A percentile compares a stretch with the other conserved stretches of the same genome.
phyloP scores from a whole-genome alignment of 2,888 invertebrate species.

The Cyclophora albipunctata region DNA sequence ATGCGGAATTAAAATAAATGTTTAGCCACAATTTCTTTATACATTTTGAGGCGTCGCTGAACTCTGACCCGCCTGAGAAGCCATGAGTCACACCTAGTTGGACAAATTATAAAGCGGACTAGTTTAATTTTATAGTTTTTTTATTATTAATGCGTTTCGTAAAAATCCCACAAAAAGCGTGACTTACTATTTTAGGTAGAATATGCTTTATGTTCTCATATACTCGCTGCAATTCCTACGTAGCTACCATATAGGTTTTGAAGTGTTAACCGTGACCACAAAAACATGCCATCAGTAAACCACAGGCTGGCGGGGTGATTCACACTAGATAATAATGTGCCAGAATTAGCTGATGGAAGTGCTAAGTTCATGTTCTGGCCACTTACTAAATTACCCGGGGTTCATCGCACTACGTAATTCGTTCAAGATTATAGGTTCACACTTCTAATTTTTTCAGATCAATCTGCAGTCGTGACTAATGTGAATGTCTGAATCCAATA shows the following conservation, averaged over 20 bases:
- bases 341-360: slow-evolving; percentile 50
- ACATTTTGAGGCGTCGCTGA: slow-evolving; percentile 19
- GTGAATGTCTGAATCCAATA: slow-evolving; percentile 23
- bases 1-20: slow-evolving; percentile 20
- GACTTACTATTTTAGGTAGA: too few relatives aligned
- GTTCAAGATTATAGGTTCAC: slow-evolving; percentile 69
- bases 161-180: background rate
- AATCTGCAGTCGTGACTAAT: slow-evolving; percentile 59
- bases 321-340: slow-evolving; percentile 46
- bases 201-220: too few relatives aligned
- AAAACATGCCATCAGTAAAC: slow-evolving; percentile 48
- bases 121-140: slow-evolving; percentile 6
- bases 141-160: slow-evolving; percentile 7
- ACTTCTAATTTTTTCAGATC: slow-evolving; percentile 66
- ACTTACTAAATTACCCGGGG: slow-evolving; percentile 60
- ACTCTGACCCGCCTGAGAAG: slow-evolving; percentile 16
- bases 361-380: slow-evolving; percentile 47
- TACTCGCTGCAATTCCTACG: background rate
- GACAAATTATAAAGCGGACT: slow-evolving; percentile 17
- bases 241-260: slow-evolving; percentile 4
- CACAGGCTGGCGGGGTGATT: slow-evolving; percentile 42
- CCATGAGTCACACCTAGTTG: slow-evolving; percentile 13
- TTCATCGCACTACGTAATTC: slow-evolving; percentile 66
- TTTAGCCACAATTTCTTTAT: slow-evolving; percentile 20
- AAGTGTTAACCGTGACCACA: slow-evolving; percentile 13